Conservation (phyloP, 1,140 invertebrate genomes). For the Aphelenchoides fujianensis region DNA sequence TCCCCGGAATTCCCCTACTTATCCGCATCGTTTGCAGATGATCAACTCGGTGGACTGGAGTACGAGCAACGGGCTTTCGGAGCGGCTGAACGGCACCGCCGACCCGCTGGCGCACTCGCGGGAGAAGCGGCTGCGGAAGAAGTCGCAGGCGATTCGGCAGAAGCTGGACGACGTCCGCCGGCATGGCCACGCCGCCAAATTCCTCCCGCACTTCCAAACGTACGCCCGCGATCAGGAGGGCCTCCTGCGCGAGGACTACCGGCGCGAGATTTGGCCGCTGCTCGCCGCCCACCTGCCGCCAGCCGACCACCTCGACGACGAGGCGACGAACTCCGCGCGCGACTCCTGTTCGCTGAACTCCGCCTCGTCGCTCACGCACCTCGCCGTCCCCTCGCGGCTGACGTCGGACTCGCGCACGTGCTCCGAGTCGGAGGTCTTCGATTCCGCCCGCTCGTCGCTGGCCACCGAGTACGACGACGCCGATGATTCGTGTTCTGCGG, state of each 20-base stretch:
- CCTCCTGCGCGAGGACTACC: slow-evolving; percentile 71
- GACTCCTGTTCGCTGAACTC: neutral
- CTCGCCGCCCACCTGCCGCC: slow-evolving; percentile 67
- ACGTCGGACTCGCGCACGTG: slow-evolving; percentile 3
- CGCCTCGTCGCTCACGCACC: neutral
- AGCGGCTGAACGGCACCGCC: no score
- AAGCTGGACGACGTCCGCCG: neutral
- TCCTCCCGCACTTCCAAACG: slow-evolving; percentile 39
- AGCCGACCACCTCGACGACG: slow-evolving; percentile 22
- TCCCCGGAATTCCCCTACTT: no score
- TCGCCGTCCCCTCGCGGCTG: neutral
- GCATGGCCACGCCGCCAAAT: neutral
- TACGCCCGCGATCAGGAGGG: slow-evolving; percentile 66
- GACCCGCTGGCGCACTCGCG: no score
- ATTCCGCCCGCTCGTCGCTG: no score
- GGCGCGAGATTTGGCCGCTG: slow-evolving; percentile 77
- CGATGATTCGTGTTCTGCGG: no score
- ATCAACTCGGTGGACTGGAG: neutral
- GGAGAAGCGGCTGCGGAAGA: neutral
- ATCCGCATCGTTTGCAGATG: neutral
- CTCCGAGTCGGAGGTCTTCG: no score
- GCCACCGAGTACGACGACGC: no score
- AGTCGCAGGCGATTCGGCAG: slow-evolving; percentile 7
- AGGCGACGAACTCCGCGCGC: neutral
- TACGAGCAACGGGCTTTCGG: no score